Conservation (phyloP, 2,113 vertebrate species). For the Burhinus bistriatus region DNA sequence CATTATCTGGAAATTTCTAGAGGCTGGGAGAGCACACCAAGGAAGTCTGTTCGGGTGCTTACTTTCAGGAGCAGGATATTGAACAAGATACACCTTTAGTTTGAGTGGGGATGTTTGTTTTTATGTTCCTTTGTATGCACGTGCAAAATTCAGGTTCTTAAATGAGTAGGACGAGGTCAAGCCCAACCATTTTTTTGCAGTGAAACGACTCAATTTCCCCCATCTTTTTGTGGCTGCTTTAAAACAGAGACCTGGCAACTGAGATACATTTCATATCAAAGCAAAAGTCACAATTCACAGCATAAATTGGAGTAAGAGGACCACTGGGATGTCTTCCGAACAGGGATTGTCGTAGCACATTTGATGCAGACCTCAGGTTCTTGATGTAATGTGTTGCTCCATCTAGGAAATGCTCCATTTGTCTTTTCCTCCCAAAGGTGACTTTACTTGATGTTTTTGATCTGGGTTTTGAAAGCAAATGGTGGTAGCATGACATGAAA, state of each 20-base stretch:
- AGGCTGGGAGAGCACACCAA: neutral
- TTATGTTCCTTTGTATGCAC: neutral
- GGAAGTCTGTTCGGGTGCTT: neutral
- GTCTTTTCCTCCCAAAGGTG: neutral
- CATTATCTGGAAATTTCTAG: neutral
- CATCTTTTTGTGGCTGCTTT: neutral
- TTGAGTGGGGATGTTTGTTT: neutral
- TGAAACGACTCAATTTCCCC: neutral
- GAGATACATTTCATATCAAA: neutral
- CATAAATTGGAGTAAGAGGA: neutral
- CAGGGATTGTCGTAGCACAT: neutral
- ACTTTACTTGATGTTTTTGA: neutral
- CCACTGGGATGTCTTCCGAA: neutral
- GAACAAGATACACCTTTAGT: neutral
- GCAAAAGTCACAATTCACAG: neutral
- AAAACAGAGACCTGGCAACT: neutral
- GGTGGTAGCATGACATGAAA: neutral
- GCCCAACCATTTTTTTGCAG: accelerated
- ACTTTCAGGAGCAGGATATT: neutral
- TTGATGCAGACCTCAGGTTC: neutral
- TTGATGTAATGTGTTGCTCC: neutral
- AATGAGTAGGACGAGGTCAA: neutral
- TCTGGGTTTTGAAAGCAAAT: neutral
- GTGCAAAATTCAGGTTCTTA: neutral
- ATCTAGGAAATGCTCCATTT: neutral